These are phyloP conservation scores for Sebastes hubbsi DNA, from an alignment of 2,797 vertebrate species.

Conservation along the genomic window DNA sequence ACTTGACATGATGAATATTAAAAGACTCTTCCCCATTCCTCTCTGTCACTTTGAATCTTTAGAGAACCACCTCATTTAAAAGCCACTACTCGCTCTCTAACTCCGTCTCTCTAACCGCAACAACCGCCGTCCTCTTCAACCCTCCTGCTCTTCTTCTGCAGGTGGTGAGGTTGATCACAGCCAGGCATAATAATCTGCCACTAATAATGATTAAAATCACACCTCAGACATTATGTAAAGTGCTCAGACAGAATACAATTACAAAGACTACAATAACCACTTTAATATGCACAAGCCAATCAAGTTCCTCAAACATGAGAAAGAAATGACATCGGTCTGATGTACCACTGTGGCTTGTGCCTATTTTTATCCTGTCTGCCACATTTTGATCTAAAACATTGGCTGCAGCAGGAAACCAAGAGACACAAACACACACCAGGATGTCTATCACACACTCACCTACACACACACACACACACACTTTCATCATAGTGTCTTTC, in stretches of 20 bases:
- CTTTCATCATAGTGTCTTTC: conserved; percentile 39
- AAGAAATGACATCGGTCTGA: conserved; percentile 15
- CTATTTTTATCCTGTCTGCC: conserved; percentile 75
- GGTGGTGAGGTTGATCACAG: conserved; percentile 33
- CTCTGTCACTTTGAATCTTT: conserved; percentile 56
- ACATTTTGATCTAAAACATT: conserved; percentile 66
- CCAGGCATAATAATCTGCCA: conserved; percentile 14
- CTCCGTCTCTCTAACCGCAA: conserved; percentile 23
- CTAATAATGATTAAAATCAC: conserved; percentile 27
- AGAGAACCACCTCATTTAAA: conserved; percentile 36
- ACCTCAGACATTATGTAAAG: conserved; percentile 20
- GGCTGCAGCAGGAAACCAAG: conserved; percentile 32
- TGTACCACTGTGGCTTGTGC: conserved; percentile 16
- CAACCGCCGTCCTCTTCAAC: conserved; percentile 1
- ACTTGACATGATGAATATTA: conserved; percentile 68
- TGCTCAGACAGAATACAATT: conserved; percentile 13
- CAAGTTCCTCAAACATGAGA: conserved; percentile 1
- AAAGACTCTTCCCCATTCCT: conserved; percentile 46
- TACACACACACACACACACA: conserved; percentile 15
- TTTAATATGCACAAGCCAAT: conserved; percentile 1
- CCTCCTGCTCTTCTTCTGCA: conserved; percentile 13
- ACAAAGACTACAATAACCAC: conserved; percentile 12
- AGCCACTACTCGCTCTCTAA: conserved; percentile 27
- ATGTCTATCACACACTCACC: conserved; percentile 27
- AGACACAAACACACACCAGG: conserved; percentile 43